These are phyloP conservation scores for Riptortus pedestris DNA, from an alignment of 1,140 invertebrate species.

Conservation along the genomic window DNA sequence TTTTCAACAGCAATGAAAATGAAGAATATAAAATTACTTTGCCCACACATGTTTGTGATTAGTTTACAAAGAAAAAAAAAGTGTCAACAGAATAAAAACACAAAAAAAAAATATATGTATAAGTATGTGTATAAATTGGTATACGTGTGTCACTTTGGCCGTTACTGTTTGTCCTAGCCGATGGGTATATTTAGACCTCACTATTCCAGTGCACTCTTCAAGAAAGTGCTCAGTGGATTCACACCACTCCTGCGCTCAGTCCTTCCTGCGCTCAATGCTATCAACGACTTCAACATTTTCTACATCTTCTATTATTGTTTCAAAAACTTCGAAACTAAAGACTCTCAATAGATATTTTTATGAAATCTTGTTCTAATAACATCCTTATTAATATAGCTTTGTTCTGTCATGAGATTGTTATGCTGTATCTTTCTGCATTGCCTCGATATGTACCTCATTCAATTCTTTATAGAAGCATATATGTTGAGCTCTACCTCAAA, in stretches of 20 bases:
- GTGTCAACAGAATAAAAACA: not conserved
- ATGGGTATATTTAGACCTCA: no score
- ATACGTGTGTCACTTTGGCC: slow-evolving; percentile 11
- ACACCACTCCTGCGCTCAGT: not conserved
- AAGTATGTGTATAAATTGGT: slow-evolving; percentile 9
- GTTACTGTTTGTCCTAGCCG: not conserved
- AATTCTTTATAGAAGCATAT: no score
- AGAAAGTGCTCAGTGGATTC: not conserved
- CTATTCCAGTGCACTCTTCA: no score
- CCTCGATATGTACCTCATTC: no score
- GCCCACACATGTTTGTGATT: not conserved
- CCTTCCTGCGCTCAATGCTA: not conserved
- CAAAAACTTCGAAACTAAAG: no score
- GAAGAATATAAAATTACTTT: not conserved
- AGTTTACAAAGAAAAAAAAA: no score
- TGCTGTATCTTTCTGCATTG: no score
- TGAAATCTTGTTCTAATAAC: no score
- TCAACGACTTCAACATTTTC: not conserved
- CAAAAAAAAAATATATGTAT: not conserved
- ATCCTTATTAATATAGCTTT: no score
- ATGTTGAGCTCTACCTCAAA: no score
- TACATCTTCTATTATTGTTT: not conserved
- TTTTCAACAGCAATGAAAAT: not conserved
- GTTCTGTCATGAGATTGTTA: no score
- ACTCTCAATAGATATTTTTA: no score